Evolutionary conservation across 2,113 vertebrate genomes (phyloP).

Genomic region (Hiodon alosoides): DNA sequence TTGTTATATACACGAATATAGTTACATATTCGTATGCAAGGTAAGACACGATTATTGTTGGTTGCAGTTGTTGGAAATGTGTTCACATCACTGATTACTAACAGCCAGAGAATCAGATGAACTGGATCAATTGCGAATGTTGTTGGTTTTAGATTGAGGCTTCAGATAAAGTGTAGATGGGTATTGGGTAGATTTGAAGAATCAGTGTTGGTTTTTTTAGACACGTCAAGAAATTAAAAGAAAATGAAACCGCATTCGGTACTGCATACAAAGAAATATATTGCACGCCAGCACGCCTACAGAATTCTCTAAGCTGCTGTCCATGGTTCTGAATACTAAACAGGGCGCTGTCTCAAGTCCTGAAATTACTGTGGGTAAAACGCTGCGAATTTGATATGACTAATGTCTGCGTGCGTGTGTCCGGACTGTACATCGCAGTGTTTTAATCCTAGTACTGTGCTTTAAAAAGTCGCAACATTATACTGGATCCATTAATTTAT

Average conservation of each 20-base stretch:
- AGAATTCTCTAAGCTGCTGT: constrained; percentile 32
- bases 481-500: not conserved
- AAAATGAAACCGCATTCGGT: not conserved
- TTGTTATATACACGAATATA: not conserved
- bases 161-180: not conserved
- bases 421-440: not conserved
- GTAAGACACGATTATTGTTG: not conserved
- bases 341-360: constrained; percentile 53
- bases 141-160: not conserved
- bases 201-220: not conserved
- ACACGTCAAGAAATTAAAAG: not conserved
- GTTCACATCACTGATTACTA: too few species aligned
- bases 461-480: not conserved
- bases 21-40: not conserved
- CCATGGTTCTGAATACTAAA: constrained; percentile 39
- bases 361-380: constrained; percentile 32
- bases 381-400: not conserved
- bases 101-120: too few species aligned
- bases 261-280: not conserved
- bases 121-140: not conserved
- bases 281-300: not conserved
- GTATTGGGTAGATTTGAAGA: not conserved
- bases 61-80: not conserved
- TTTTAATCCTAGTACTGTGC: not conserved
- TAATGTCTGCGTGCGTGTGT: not conserved